These are phyloP conservation scores for Onychostruthus taczanowskii DNA, from an alignment of 2,113 vertebrate genomes.

Conservation along the genomic window DNA sequence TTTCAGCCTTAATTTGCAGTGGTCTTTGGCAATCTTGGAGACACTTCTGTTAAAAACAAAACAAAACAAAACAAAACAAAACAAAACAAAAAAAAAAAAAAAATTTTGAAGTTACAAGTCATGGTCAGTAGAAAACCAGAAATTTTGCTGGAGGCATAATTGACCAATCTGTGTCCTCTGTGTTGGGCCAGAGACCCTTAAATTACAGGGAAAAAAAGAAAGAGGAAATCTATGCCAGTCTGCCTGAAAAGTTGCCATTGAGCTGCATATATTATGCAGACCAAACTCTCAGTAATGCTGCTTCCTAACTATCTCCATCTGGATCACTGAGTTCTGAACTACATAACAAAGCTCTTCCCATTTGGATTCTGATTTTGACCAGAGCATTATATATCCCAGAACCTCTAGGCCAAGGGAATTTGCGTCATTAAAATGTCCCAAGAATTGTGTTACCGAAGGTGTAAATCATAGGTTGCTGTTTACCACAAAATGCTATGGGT, in stretches of 20 bases:
- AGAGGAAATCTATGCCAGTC: neutral
- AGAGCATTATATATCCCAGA: neutral
- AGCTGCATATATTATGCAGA: neutral
- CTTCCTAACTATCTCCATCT: slow-evolving; percentile 1
- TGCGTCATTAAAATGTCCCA: neutral
- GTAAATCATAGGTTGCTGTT: neutral
- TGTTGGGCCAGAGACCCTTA: neutral
- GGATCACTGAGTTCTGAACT: neutral
- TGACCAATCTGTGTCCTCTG: neutral
- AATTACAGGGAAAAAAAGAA: neutral
- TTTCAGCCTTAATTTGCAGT: neutral
- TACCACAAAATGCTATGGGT: neutral
- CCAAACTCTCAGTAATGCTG: neutral
- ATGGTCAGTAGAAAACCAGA: neutral
- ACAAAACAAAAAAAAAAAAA: neutral
- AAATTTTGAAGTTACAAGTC: neutral
- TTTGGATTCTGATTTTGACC: slow-evolving; percentile 1
- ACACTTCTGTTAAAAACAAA: neutral
- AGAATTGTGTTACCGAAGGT: neutral
- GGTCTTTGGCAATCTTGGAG: neutral
- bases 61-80: neutral
- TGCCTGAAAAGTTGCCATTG: neutral
- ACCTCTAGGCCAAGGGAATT: neutral
- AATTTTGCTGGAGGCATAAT: neutral
- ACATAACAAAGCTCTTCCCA: neutral